These are phyloP conservation scores for Cyphomyrus plagiostoma DNA, from an alignment of 2,113 vertebrate species.

Conservation along the genomic window DNA sequence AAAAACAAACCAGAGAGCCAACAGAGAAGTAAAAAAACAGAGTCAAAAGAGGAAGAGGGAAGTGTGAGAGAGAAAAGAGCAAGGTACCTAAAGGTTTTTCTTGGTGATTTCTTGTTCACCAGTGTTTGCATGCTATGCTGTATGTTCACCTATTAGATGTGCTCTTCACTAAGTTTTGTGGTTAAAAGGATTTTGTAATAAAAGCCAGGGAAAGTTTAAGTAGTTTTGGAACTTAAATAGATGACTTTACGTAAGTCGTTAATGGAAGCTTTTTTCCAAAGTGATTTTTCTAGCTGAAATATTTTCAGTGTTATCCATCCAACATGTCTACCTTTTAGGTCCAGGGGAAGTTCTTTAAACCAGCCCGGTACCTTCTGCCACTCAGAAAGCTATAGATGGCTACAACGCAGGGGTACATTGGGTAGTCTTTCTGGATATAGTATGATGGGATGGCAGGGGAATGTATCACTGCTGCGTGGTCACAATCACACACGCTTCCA, in stretches of 20 bases:
- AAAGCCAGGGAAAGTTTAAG: neutral
- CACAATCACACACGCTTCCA: neutral
- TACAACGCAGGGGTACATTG: neutral
- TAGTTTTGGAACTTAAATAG: neutral
- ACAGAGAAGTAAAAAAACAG: constrained; percentile 21
- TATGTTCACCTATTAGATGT: neutral
- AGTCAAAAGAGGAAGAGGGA: constrained; percentile 27
- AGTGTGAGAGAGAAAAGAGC: constrained; percentile 25
- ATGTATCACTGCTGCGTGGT: neutral
- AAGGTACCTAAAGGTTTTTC: constrained; percentile 44
- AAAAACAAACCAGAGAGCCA: constrained; percentile 26
- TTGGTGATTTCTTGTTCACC: constrained; percentile 4
- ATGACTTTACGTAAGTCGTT: neutral
- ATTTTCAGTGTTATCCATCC: neutral
- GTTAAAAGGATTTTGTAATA: neutral
- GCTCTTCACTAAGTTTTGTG: neutral
- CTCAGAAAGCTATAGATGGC: neutral
- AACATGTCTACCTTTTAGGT: neutral
- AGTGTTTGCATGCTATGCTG: neutral
- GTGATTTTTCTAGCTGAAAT: neutral
- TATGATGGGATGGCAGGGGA: neutral
- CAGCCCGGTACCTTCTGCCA: neutral
- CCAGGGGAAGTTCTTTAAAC: neutral
- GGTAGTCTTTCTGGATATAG: neutral
- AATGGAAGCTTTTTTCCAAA: neutral